Percentiles rank a stretch among this genome's conserved stretches.
Conservation (phyloP, 1,140 invertebrate species). For the Cecropterus lyciades region DNA sequence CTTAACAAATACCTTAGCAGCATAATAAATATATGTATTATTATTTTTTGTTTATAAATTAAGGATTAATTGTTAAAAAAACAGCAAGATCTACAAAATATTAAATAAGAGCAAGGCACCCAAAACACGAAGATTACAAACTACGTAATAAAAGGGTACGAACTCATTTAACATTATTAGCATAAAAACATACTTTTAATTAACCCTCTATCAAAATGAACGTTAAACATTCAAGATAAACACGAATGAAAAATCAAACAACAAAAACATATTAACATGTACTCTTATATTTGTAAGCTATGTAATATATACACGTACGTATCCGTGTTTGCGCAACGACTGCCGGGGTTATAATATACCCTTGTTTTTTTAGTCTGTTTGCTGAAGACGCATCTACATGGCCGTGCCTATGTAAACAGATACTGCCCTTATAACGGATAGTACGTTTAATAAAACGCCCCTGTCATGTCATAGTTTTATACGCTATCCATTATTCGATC, state of each 20-base stretch:
- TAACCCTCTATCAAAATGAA: constrained; percentile 24
- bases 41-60: too few species aligned
- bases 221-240: constrained; percentile 44
- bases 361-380: constrained; percentile 82
- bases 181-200: constrained; percentile 31
- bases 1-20: too few species aligned
- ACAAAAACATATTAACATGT: constrained; percentile 67
- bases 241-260: constrained; percentile 61
- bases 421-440: constrained; percentile 74
- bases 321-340: constrained; percentile 49
- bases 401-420: constrained; percentile 73
- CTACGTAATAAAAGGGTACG: background rate
- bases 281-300: constrained; percentile 58
- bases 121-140: too few species aligned
- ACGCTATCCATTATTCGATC: constrained; percentile 23
- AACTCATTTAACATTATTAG: constrained; percentile 31
- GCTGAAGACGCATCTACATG: constrained; percentile 80
- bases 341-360: constrained; percentile 59
- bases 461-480: constrained; percentile 43
- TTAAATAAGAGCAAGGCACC: too few species aligned
- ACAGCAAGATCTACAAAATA: too few species aligned
- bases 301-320: constrained; percentile 50
- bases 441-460: constrained; percentile 53
- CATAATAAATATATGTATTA: too few species aligned
- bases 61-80: too few species aligned